phyloP scores from a whole-genome alignment of 92 coral and sea anemone species.

The Phymanthus crucifer region DNA sequence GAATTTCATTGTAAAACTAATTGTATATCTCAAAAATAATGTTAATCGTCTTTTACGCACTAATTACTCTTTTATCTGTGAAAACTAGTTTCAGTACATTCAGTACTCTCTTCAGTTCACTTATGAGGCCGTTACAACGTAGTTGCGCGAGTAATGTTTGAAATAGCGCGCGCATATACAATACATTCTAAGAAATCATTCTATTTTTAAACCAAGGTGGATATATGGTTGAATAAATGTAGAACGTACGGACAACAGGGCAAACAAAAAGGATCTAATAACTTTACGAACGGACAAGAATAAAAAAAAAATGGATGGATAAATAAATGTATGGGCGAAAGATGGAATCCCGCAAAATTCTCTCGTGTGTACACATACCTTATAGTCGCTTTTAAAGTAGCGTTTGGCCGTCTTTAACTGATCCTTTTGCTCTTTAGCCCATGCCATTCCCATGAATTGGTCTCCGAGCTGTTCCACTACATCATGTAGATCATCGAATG shows the following conservation, averaged over 20 bases:
- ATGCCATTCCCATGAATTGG: background rate
- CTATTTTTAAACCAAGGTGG: too few relatives aligned
- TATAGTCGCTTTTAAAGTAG: background rate
- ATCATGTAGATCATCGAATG: background rate
- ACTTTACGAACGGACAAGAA: background rate
- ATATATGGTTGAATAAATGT: background rate
- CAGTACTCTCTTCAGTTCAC: too few relatives aligned
- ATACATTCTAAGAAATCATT: too few relatives aligned
- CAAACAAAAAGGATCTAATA: background rate
- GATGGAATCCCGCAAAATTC: too few relatives aligned
- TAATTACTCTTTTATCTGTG: too few relatives aligned
- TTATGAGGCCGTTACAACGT: too few relatives aligned
- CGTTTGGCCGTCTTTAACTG: background rate
- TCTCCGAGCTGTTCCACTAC: constrained; percentile 1
- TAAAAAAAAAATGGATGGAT: background rate
- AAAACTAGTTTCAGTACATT: too few relatives aligned
- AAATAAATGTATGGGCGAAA: background rate
- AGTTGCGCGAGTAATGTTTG: too few relatives aligned
- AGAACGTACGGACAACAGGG: background rate
- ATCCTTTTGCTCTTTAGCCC: background rate
- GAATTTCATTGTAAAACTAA: too few relatives aligned
- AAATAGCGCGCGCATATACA: too few relatives aligned
- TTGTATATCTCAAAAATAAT: too few relatives aligned
- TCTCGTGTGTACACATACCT: background rate
- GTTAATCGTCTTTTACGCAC: too few relatives aligned